These are phyloP conservation scores for Dinomys branickii DNA, from an alignment of 2,113 vertebrate genomes.

Conservation along the genomic window DNA sequence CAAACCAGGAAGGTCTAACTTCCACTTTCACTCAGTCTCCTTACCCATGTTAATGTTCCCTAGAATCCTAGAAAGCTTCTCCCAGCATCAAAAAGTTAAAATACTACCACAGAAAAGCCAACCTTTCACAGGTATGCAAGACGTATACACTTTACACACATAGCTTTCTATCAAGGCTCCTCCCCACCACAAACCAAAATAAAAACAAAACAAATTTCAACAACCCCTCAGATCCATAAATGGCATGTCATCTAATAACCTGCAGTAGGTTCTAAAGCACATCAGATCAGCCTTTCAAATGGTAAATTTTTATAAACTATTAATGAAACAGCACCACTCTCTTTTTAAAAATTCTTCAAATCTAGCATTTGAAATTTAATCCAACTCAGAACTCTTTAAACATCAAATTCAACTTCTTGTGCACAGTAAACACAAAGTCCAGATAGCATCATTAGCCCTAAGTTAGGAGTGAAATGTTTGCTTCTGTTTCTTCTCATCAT, in stretches of 20 bases:
- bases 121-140: not conserved
- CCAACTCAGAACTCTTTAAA: conserved; percentile 68
- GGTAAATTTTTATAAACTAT: conserved; percentile 76
- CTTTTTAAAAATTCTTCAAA: conserved; percentile 61
- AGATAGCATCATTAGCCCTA: conserved; percentile 51
- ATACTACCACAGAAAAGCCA: not conserved
- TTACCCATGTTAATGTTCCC: not conserved
- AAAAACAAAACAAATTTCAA: conserved; percentile 42
- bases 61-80: not conserved
- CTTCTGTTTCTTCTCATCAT: conserved; percentile 48
- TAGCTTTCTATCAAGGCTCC: not conserved
- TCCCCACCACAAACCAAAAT: not conserved
- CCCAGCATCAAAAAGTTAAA: not conserved
- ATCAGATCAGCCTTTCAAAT: conserved; percentile 69
- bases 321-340: conserved; percentile 61
- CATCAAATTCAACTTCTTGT: conserved; percentile 49
- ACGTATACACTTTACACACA: not conserved
- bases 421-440: not conserved
- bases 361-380: conserved; percentile 55
- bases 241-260: conserved; percentile 29
- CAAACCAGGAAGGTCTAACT: not conserved
- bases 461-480: conserved; percentile 41
- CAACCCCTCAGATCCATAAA: conserved; percentile 43
- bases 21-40: not conserved
- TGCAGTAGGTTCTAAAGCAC: conserved; percentile 53